Evolutionary conservation across 2,888 invertebrate species (phyloP).

Genomic region (Caenorhabditis macrosperma): DNA sequence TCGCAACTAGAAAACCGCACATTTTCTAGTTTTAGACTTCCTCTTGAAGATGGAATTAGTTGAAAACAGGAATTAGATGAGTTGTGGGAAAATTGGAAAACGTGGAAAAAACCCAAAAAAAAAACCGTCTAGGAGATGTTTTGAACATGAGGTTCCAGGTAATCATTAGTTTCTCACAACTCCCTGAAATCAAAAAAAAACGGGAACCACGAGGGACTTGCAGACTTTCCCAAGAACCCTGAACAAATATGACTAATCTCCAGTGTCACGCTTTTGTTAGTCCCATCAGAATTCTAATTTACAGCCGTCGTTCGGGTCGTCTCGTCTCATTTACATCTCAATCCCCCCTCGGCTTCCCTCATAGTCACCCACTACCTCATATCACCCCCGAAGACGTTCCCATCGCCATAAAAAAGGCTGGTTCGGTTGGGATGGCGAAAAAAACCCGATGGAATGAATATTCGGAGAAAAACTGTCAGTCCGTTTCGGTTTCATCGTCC

Average conservation of each 20-base stretch:
- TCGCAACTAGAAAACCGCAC: no score
- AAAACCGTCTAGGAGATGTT: no score
- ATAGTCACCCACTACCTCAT: background rate
- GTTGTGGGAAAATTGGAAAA: no score
- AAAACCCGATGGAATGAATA: constrained; percentile 1
- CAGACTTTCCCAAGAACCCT: constrained; percentile 24
- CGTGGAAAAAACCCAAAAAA: no score
- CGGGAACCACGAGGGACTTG: background rate
- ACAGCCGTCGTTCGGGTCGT: constrained; percentile 6
- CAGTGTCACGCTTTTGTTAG: constrained; percentile 37
- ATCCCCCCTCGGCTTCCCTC: constrained; percentile 9
- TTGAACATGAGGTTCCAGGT: no score
- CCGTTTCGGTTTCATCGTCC: constrained; percentile 28
- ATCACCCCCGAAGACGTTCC: constrained; percentile 35
- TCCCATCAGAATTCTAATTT: constrained; percentile 49
- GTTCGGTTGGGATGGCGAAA: constrained; percentile 19
- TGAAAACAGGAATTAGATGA: background rate
- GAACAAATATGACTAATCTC: constrained; percentile 42
- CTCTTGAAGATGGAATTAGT: no score
- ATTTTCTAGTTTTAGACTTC: no score
- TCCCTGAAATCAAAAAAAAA: background rate
- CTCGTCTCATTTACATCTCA: constrained; percentile 55
- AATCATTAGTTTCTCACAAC: background rate
- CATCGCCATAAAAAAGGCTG: constrained; percentile 47
- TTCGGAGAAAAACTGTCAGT: constrained; percentile 36